Conservation (phyloP, 2,113 vertebrate genomes). For the Archilochus colubris region DNA sequence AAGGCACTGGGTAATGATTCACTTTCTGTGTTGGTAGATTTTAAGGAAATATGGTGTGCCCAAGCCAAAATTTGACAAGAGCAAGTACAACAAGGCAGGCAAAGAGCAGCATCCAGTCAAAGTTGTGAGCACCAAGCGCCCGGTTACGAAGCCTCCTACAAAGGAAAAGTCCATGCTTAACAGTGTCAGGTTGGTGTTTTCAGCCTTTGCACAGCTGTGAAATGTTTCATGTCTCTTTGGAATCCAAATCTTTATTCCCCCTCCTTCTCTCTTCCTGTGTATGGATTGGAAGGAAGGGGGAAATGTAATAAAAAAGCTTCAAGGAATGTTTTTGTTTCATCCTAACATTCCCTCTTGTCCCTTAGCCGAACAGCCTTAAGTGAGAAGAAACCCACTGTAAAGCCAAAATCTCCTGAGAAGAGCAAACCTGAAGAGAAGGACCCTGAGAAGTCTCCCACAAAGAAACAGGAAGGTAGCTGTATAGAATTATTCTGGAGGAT, state of each 20-base stretch:
- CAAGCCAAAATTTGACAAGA: slow-evolving; percentile 91
- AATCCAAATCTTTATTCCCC: background rate
- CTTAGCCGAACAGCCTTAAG: slow-evolving; percentile 90
- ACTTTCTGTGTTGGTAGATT: slow-evolving; percentile 77
- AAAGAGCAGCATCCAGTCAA: slow-evolving; percentile 97
- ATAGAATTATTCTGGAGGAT: background rate
- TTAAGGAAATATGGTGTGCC: slow-evolving; percentile 92
- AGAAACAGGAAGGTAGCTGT: slow-evolving; percentile 91
- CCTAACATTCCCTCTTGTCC: background rate
- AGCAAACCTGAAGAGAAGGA: slow-evolving; percentile 95
- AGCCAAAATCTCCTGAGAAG: slow-evolving; percentile 96
- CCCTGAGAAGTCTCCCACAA: slow-evolving; percentile 93
- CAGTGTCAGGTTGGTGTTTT: slow-evolving; percentile 86
- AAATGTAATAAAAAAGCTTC: accelerated
- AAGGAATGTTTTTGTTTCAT: background rate
- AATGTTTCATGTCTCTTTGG: background rate
- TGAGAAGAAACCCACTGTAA: slow-evolving; percentile 94
- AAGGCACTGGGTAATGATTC: background rate
- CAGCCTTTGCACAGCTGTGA: background rate
- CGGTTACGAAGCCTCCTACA: slow-evolving; percentile 88
- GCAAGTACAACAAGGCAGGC: slow-evolving; percentile 92
- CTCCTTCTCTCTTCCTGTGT: background rate
- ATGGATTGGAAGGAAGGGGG: no score
- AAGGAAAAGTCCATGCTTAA: slow-evolving; percentile 94
- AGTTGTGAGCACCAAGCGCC: slow-evolving; percentile 95